Percentiles rank a stretch among this genome's conserved stretches.
Evolutionary conservation across 1,140 invertebrate genomes (phyloP).

Genomic region (Drosophila sp.): DNA sequence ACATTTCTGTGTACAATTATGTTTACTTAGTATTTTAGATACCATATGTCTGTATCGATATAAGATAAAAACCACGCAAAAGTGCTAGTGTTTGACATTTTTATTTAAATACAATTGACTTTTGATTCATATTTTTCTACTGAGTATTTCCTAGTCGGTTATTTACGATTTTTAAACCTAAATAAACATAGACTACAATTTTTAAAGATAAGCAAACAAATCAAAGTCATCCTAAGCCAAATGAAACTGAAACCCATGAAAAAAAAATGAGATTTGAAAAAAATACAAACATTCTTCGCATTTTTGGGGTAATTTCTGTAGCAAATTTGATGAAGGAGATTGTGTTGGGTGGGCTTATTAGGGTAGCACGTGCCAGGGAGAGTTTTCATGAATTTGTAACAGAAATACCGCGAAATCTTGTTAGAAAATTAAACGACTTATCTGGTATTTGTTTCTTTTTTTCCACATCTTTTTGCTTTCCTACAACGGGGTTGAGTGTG

Average conservation of each 20-base stretch:
- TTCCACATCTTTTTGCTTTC: constrained; percentile 17
- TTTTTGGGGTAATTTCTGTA: constrained; percentile 50
- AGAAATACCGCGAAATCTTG: constrained; percentile 73
- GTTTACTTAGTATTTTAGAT: too few relatives aligned
- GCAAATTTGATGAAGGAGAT: constrained; percentile 57
- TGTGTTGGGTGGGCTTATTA: constrained; percentile 64
- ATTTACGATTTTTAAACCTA: not conserved
- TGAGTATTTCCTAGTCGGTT: not conserved
- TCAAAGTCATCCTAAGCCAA: constrained; percentile 67
- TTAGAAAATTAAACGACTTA: constrained; percentile 78
- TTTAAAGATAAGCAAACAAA: constrained; percentile 80
- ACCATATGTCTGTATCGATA: too few relatives aligned
- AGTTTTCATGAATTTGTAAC: constrained; percentile 42
- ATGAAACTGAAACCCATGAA: constrained; percentile 57
- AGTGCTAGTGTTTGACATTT: not conserved
- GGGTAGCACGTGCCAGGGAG: constrained; percentile 64
- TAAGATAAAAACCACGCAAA: too few relatives aligned
- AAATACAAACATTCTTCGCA: constrained; percentile 35
- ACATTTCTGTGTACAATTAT: too few relatives aligned
- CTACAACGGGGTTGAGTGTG: constrained; percentile 2
- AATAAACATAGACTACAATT: constrained; percentile 55
- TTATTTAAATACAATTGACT: not conserved
- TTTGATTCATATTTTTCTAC: not conserved
- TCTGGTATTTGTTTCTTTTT: constrained; percentile 49
- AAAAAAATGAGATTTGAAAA: constrained; percentile 32